phyloP scores from a whole-genome alignment of 2,113 vertebrate genomes.

The Onychostruthus taczanowskii region DNA sequence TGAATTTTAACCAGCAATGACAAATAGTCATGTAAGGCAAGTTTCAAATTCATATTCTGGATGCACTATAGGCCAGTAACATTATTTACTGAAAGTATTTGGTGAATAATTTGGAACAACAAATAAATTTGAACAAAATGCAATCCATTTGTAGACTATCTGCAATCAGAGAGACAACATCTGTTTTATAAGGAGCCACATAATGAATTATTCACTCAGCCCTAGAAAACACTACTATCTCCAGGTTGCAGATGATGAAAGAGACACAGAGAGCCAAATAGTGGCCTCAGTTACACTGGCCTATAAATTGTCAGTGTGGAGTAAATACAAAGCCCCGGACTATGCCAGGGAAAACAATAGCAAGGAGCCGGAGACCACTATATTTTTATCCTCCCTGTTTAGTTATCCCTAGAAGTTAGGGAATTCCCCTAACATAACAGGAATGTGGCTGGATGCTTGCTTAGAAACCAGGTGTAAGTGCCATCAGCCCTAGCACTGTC shows the following conservation, averaged over 20 bases:
- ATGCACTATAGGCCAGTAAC: background rate
- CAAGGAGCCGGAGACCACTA: background rate
- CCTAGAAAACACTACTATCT: background rate
- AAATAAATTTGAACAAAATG: constrained; percentile 19
- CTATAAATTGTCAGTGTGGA: background rate
- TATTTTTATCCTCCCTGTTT: background rate
- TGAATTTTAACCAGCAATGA: background rate
- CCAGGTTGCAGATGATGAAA: background rate
- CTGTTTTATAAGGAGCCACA: background rate
- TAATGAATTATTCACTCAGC: constrained; percentile 39
- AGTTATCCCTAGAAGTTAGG: background rate
- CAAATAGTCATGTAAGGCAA: background rate
- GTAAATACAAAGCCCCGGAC: background rate
- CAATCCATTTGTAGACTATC: background rate
- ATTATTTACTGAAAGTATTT: constrained; percentile 15
- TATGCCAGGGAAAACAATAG: background rate
- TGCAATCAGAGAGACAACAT: constrained; percentile 11
- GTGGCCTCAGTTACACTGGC: background rate
- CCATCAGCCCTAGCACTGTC: background rate
- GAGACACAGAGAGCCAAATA: background rate
- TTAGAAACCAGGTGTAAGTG: background rate
- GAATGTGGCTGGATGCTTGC: fast-evolving
- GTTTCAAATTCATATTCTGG: background rate
- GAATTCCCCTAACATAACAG: background rate
- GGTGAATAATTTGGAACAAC: constrained; percentile 27